Evolutionary conservation across 2,888 invertebrate genomes (phyloP), one percentile per base, ranked within the genome.

Genomic region (Patella ulyssiponensis): DNA sequence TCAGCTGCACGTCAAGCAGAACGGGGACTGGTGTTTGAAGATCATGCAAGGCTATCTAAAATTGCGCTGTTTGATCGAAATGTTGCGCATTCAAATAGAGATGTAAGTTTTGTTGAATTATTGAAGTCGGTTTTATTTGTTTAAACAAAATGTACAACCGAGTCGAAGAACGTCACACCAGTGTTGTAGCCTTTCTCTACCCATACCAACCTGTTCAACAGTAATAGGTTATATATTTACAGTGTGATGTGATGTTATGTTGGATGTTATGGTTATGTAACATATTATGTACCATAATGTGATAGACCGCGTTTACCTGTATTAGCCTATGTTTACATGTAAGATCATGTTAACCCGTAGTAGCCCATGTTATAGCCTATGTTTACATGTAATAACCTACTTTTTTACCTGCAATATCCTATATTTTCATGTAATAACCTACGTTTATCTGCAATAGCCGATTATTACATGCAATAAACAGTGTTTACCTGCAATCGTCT

Each of bases 61-160:
- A 73, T 86, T 12, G 71, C 71, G 9, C 75, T 79, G 27, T 84
- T 85, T 73, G 70, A 75, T 33, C 83, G 83, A 75, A 86, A 86
- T 74, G 81, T 82, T 11, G 84, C 81, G 3, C 86, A 86, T 58
- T 83, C 83, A 11, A 79, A 85, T 56, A 44, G 20, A 5, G 14
- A 58, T 33, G 84, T 85, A 72, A 79, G 79, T 77, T 17, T 44
- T 44, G 9, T 44, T 7, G 44, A 44, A 44, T 44, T 44, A 44
- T 44, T 14, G 11, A n/a, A 69, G 0, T n/a, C 44, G 9, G 7
- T 44, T 44, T 4, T 1, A 9, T 44, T 44, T 44, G 44, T 44
- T 44, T 44, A 51, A 15, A 9, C n/a, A 51, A 14, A 23, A 72
- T 33, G 72, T 72, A 52, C 44, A 71, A 27, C 23, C 3, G 27